Base-by-base conservation (phyloP, 92 coral and sea anemone genomes). In the Porites rus region DNA sequence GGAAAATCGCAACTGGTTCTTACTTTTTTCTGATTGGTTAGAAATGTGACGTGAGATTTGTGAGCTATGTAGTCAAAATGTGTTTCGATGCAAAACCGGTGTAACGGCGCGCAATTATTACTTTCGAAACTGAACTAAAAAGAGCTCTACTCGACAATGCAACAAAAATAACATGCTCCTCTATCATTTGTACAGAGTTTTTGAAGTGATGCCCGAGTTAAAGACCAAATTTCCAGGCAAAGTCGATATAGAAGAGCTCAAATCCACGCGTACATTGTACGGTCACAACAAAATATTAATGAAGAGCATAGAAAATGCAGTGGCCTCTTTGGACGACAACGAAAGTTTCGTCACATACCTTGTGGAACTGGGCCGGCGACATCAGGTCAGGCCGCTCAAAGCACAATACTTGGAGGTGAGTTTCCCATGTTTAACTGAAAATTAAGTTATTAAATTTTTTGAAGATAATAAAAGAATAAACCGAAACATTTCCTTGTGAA, bases 341-440 rank as follows among this genome's bases (percentile, higher is more conserved):
- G 96, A 90, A 10, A 75, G 94, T 17, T 90, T 79, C 60, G 83
- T 87, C 6, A 86, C 74, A 0, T 93, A 91, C 56, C 92, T 93
- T 65, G 73, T 87, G 5, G 94, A 91, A 78, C 87, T 93, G 18
- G 96, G 96, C 2, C 79, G 96, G 62, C 67, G 94, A 59, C 96
- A 93, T 74, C 87, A 83, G 65, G 87, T 62, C 54, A 56, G 87
- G 13, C 87, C 87, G 7, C 80, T 83, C 0, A 83, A 83, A 74
- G 87, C 87, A 21, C 46, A 63, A 17, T 75, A 83, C 19, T 62
- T 83, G 56, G 80, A 83, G 51, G 87, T 74, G 28, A 74, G 80
- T 79, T 38, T 38, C 46, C 46, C 7, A 38, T 38, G 46, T 38
- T 38, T 38, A 4, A 22, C 1, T 46, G 59, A 6, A 2, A 12